Evolutionary conservation across 2,888 invertebrate species (phyloP).

Genomic region (Tuta absoluta): DNA sequence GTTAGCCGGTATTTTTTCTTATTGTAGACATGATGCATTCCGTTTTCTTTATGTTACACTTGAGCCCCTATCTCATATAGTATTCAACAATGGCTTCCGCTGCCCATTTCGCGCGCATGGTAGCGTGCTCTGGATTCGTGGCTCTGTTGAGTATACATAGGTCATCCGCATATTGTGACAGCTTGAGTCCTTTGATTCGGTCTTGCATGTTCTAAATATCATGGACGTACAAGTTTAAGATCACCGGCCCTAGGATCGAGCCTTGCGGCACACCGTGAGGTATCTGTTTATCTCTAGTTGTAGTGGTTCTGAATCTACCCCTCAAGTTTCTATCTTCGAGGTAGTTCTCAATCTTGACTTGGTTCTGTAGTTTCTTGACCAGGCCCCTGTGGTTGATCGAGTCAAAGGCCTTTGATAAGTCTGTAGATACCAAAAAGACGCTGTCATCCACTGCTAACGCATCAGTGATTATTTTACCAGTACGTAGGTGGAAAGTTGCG

Average conservation of each 20-base stretch:
- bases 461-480: constrained; percentile 29
- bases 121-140: too few species aligned
- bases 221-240: constrained; percentile 2
- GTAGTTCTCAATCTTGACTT: constrained; percentile 26
- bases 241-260: neutral
- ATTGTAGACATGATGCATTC: constrained; percentile 20
- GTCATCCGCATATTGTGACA: constrained; percentile 22
- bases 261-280: constrained; percentile 10
- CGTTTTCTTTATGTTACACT: too few species aligned
- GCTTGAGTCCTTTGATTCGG: neutral
- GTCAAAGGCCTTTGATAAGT: constrained; percentile 30
- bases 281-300: neutral
- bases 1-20: constrained; percentile 22
- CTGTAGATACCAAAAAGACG: constrained; percentile 30
- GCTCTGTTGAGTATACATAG: constrained; percentile 25
- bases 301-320: constrained; percentile 3
- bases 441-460: constrained; percentile 24
- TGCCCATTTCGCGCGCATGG: constrained; percentile 21
- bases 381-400: constrained; percentile 29
- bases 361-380: constrained; percentile 21
- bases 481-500: constrained; percentile 28
- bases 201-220: neutral
- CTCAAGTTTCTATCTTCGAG: neutral
- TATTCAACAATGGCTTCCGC: constrained; percentile 21
- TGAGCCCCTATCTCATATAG: constrained; percentile 23